Base-by-base conservation (phyloP, 2,888 invertebrate genomes). In the Steinernema scapterisci region DNA sequence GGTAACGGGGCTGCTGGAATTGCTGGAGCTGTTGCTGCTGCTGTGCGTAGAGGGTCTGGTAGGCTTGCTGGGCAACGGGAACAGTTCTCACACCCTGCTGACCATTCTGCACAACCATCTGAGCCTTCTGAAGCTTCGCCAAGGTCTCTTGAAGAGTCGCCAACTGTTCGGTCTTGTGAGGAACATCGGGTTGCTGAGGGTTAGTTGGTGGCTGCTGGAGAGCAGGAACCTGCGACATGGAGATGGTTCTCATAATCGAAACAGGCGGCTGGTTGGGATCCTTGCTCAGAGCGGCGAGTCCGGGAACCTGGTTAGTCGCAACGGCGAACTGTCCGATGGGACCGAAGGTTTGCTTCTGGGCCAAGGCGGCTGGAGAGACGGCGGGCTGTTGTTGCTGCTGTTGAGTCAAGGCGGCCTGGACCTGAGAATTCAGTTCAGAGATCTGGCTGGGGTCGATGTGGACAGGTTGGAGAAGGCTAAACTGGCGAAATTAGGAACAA, bases 381-480 rank as follows among this genome's bases (percentile, higher is more conserved):
- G 63, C 16, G 5, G 63, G 31, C 6, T 27, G 63, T 21, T 52
- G 63, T 21, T 52, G 52, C 19, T 63, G 63, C 16, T 63, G 63
- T 13, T 63, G 27, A 2, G 6, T 21, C 2, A 54, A 13, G 5
- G 54, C 54, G 21, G 54, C 54, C 25, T 16, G 21, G 2, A 13
- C 23, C 23, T 16, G 7, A 3, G 38, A 38, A 9, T 38, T 38
- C 6, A 31, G 2, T 63, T 63, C 63, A 7, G 21, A 27, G 38
- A 63, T 27, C 16, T 25, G 27, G 27, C 7, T 31, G 31, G 63
- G 63, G 19, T 63, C 31, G 16, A 63, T 25, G 16, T 38, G 63
- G 3, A 63, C 63, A 6, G 63, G 63, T 63, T 63, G 63, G 16
- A 63, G 31, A 31, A 63, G 63, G 19, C 63, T 63, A 25, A 63